Conservation (phyloP, 1,140 invertebrate species). For the Ladona fulva region DNA sequence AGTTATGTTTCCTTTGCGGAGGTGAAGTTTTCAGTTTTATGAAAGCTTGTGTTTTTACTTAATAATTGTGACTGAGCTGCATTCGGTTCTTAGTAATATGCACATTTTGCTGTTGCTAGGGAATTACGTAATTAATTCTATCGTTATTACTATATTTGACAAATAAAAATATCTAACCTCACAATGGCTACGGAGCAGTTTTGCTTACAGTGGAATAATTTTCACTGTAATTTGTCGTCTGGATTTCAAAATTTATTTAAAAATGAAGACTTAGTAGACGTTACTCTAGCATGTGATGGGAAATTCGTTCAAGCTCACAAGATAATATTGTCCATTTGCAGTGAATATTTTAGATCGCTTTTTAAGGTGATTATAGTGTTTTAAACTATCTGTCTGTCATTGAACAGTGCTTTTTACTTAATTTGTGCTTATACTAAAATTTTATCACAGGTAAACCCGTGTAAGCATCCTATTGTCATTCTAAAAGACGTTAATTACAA, state of each 20-base stretch:
- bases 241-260: conserved; percentile 24
- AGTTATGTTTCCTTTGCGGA: neutral
- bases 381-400: neutral
- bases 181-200: conserved; percentile 16
- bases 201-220: conserved; percentile 20
- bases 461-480: neutral
- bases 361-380: conserved; percentile 29
- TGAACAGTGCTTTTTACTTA: conserved; percentile 19
- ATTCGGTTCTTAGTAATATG: neutral
- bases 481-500: neutral
- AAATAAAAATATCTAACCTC: neutral
- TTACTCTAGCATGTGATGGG: conserved; percentile 40
- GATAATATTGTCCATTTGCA: conserved; percentile 37
- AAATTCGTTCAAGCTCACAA: conserved; percentile 35
- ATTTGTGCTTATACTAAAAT: conserved; percentile 13
- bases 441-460: neutral
- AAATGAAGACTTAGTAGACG: conserved; percentile 35
- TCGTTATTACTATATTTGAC: neutral
- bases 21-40: conserved; percentile 10
- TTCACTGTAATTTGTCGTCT: conserved; percentile 14
- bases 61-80: neutral
- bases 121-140: neutral
- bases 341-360: conserved; percentile 35
- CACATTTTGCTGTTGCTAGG: neutral
- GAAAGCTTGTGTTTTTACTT: conserved; percentile 7